Evolutionary conservation across 1,140 invertebrate genomes (phyloP).

Genomic region (Eumeta japonica): DNA sequence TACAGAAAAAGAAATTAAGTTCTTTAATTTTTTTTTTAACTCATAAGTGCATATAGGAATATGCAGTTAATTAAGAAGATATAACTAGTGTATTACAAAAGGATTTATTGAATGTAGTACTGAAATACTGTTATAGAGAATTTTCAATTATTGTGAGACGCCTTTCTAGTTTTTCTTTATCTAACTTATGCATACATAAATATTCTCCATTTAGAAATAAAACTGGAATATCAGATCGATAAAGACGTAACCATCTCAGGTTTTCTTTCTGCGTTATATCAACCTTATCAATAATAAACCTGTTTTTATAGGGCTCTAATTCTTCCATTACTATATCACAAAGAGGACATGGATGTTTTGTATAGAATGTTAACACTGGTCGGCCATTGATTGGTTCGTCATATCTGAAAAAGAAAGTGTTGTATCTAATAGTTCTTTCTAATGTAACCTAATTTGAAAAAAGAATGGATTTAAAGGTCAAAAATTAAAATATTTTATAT

Average conservation of each 20-base stretch:
- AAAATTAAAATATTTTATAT: too few species aligned
- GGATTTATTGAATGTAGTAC: background rate
- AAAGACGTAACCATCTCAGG: conserved; percentile 70
- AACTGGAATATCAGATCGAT: conserved; percentile 83
- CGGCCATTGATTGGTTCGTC: conserved; percentile 23
- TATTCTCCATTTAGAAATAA: conserved; percentile 80
- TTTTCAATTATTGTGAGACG: conserved; percentile 32
- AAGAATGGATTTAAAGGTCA: too few species aligned
- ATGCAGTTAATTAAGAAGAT: too few species aligned
- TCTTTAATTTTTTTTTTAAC: too few species aligned
- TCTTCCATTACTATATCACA: conserved; percentile 78
- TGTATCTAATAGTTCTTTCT: background rate
- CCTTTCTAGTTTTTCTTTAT: conserved; percentile 47
- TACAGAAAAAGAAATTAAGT: too few species aligned
- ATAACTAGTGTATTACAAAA: too few species aligned
- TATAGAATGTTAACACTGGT: conserved; percentile 72
- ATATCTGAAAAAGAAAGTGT: conserved; percentile 36
- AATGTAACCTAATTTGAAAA: too few species aligned
- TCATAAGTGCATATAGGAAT: too few species aligned
- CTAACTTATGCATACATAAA: conserved; percentile 79
- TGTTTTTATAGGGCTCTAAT: conserved; percentile 61
- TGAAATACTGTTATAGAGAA: too few species aligned
- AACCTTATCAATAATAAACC: conserved; percentile 68
- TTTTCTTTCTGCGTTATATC: conserved; percentile 76
- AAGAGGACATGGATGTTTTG: conserved; percentile 76